These are phyloP conservation scores for Tinamus guttatus DNA, from an alignment of 2,113 vertebrate genomes.

Conservation along the genomic window DNA sequence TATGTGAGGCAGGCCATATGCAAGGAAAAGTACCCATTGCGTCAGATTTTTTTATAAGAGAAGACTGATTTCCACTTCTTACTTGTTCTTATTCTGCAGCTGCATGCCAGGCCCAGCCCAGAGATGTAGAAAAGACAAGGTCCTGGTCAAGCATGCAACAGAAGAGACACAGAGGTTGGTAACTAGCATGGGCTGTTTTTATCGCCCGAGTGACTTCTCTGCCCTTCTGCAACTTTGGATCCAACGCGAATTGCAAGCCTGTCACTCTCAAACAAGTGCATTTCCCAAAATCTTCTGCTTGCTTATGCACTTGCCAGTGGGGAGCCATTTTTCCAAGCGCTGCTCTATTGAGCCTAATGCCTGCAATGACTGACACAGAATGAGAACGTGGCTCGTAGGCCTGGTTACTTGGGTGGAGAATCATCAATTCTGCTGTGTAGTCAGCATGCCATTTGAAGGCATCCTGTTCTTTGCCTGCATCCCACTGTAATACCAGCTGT, in stretches of 20 bases:
- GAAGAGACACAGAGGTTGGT: accelerated
- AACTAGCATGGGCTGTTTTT: not conserved
- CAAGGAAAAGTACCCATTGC: not conserved
- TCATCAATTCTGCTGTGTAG: not conserved
- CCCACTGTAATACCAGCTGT: not conserved
- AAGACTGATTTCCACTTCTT: not conserved
- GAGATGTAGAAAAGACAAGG: not conserved
- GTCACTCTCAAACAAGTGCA: not conserved
- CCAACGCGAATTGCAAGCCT: not conserved
- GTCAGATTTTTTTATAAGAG: not conserved
- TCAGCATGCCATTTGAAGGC: not conserved
- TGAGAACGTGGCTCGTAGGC: not conserved
- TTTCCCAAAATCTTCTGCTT: not conserved
- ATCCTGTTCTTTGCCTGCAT: not conserved
- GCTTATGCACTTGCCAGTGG: not conserved
- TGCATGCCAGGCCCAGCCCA: not conserved
- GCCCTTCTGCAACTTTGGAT: not conserved
- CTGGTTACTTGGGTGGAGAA: not conserved
- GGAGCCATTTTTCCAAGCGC: not conserved
- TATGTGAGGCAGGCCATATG: not conserved
- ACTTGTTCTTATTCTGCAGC: not conserved
- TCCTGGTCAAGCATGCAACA: not conserved
- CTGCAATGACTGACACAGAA: not conserved
- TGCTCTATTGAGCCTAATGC: not conserved
- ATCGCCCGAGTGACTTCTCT: not conserved